Conservation (phyloP, 2,113 vertebrate species). For the Brachyhypopomus occidentalis region DNA sequence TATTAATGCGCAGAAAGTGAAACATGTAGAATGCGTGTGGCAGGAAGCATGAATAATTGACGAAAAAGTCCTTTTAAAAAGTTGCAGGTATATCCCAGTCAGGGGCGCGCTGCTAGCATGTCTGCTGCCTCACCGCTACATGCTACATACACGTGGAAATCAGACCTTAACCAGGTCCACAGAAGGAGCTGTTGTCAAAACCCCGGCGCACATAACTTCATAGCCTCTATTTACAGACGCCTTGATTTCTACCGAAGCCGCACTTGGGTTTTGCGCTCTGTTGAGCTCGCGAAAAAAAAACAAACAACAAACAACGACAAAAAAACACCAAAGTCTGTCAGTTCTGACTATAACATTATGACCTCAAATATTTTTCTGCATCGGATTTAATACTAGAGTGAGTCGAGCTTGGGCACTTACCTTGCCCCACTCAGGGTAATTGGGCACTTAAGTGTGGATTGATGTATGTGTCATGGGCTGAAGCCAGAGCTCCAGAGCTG, state of each 20-base stretch:
- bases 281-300: not conserved
- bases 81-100: conserved; percentile 61
- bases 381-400: conserved; percentile 37
- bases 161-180: conserved; percentile 4
- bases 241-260: not conserved
- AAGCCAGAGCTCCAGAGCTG: conserved; percentile 26
- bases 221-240: not conserved
- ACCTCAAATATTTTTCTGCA: conserved; percentile 28
- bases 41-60: conserved; percentile 71
- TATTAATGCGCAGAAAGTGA: conserved; percentile 71
- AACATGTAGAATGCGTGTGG: conserved; percentile 67
- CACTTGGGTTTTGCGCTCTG: not conserved
- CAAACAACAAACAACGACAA: not conserved
- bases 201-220: not conserved
- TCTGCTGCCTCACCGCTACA: not conserved
- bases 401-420: conserved; percentile 18
- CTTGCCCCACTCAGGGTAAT: conserved; percentile 43
- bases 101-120: not conserved
- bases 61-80: conserved; percentile 65
- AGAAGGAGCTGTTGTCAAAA: not conserved
- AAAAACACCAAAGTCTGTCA: not conserved
- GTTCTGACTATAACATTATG: conserved; percentile 13
- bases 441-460: conserved; percentile 44
- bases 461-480: conserved; percentile 42
- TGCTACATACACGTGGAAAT: not conserved